phyloP scores from a whole-genome alignment of 2,797 vertebrate species.

The Amblyopsis hoosieri region DNA sequence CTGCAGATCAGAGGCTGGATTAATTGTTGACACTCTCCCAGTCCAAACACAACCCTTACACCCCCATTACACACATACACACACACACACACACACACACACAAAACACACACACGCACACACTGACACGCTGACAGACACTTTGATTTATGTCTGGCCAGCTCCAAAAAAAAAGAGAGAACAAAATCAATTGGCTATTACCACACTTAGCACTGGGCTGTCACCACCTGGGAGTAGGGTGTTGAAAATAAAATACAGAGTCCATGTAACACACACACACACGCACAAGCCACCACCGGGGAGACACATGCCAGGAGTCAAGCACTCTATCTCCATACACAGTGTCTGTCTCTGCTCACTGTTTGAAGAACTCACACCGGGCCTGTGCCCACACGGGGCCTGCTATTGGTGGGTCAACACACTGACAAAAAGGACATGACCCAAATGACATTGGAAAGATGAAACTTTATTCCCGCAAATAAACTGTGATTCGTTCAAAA shows the following conservation, averaged over 20 bases:
- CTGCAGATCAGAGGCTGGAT: constrained; percentile 84
- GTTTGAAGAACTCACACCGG: constrained; percentile 48
- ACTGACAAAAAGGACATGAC: too few species aligned
- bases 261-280: constrained; percentile 57
- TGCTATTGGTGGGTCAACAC: not conserved
- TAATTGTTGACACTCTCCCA: constrained; percentile 91
- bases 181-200: constrained; percentile 98
- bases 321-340: constrained; percentile 69
- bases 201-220: constrained; percentile 92
- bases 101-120: constrained; percentile 31
- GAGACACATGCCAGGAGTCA: constrained; percentile 53
- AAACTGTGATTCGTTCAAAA: not conserved
- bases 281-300: constrained; percentile 48
- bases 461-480: too few species aligned
- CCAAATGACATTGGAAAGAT: too few species aligned
- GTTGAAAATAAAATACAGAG: constrained; percentile 91
- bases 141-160: constrained; percentile 95
- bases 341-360: constrained; percentile 46
- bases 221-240: constrained; percentile 89
- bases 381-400: not conserved
- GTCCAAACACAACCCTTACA: constrained; percentile 84
- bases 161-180: constrained; percentile 88
- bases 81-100: constrained; percentile 32
- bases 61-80: constrained; percentile 53
- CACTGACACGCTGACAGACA: constrained; percentile 91